Base-by-base conservation (phyloP, 2,888 invertebrate genomes). In the Silvanus unidentatus region DNA sequence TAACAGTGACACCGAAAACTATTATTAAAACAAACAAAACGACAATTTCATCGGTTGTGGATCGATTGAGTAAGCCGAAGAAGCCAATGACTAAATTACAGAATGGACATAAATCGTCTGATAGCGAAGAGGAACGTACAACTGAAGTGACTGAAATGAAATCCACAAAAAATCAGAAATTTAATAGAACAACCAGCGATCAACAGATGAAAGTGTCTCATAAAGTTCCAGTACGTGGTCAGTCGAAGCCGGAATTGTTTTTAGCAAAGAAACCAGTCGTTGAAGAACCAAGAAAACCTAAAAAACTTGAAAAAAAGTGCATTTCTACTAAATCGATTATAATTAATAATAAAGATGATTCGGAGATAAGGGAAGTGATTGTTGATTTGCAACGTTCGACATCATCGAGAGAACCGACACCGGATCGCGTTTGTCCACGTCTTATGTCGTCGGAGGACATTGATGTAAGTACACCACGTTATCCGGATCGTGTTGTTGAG, bases 331-430 rank as follows among this genome's bases (percentile, higher is more conserved):
- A 77, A 59, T 76, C 76, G 0, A 74, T 75, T 5, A 74, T 75
- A 48, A 68, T 77, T 38, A 72, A 71, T 15, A 54, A 65, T 58
- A 57, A 71, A 58, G 48, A 64, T 54, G 46, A 62, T 50, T 47
- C 70, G 12, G 71, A 77, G 51, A 78, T 79, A 47, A 73, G 77
- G 58, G 80, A 81, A 55, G 69, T 83, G n/a, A 75, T 83, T 22
- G 79, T 84, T 45, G 82, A 84, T 63, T 77, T 84, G 38, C 80
- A 82, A 63, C 79, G 81, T 63, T 84, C 86, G 0, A 84, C 82
- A 68, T 86, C 86, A 39, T 86, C 86, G 0, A 72, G 86, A 12
- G 87, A 87, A 66, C 82, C 83, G 40, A 84, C 86, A 2, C 86
- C 86, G 0, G 84, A 86, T 61, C 77, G 81, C 48, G 78, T 84